phyloP scores from a whole-genome alignment of 2,113 vertebrate species.

The Todiramphus chloris region DNA sequence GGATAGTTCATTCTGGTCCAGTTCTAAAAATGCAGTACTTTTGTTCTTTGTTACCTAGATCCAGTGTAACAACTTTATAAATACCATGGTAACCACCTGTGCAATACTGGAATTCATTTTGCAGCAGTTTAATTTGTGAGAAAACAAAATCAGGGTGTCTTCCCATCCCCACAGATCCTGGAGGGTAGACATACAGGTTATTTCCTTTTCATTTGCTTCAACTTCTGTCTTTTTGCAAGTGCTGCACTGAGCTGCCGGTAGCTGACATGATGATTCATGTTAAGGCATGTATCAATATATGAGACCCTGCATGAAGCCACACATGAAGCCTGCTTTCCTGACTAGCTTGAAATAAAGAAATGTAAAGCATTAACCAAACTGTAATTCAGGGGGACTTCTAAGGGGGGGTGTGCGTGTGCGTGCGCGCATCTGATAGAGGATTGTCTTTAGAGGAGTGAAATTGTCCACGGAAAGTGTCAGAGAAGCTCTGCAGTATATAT shows the following conservation, averaged over 20 bases:
- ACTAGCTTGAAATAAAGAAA: not conserved
- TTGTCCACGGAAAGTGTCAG: not conserved
- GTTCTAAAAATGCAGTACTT: not conserved
- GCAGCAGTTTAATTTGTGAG: not conserved
- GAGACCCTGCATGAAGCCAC: not conserved
- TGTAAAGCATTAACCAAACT: not conserved
- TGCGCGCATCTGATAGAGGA: not conserved
- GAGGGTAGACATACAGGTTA: not conserved
- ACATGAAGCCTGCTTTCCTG: not conserved
- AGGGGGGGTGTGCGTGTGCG: too few relatives aligned
- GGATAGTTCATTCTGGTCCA: not conserved
- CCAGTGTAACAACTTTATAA: not conserved
- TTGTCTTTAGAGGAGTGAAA: not conserved
- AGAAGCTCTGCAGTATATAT: not conserved
- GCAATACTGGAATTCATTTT: not conserved
- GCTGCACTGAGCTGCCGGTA: not conserved
- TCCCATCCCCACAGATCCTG: not conserved
- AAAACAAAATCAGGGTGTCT: not conserved
- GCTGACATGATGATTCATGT: not conserved
- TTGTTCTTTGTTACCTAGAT: not conserved
- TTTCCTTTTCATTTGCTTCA: not conserved
- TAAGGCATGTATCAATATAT: not conserved
- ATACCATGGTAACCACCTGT: not conserved
- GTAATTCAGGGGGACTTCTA: not conserved
- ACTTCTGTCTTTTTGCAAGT: not conserved